Percentiles rank a stretch among this genome's conserved stretches.
These are phyloP conservation scores for Berghia stephanieae DNA, from an alignment of 1,140 invertebrate species.

Conservation along the genomic window DNA sequence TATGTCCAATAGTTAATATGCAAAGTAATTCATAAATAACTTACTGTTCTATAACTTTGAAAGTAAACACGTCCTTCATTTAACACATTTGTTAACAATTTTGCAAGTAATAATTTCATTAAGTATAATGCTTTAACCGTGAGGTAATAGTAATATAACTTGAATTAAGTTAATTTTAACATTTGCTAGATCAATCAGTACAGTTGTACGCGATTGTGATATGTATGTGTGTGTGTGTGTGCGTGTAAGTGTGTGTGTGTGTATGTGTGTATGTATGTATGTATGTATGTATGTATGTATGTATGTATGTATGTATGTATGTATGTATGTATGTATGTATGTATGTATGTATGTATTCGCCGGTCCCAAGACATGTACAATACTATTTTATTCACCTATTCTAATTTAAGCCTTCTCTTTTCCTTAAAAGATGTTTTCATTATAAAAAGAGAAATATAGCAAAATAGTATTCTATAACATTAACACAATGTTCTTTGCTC, in stretches of 20 bases:
- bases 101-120: neutral
- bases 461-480: neutral
- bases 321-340: neutral
- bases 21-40: neutral
- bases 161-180: neutral
- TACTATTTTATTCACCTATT: neutral
- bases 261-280: neutral
- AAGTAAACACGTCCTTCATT: neutral
- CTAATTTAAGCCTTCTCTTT: neutral
- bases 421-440: neutral
- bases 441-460: neutral
- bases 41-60: neutral
- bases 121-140: neutral
- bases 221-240: neutral
- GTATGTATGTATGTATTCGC: neutral
- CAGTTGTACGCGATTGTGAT: neutral
- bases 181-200: neutral
- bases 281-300: neutral
- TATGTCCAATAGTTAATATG: constrained; percentile 11
- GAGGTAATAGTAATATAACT: neutral
- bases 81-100: neutral
- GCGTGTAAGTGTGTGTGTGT: neutral
- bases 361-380: neutral
- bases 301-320: neutral
- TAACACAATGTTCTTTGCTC: neutral